These are phyloP conservation scores for Bergia sp. DNA, from an alignment of 92 coral and sea anemone genomes.

Conservation along the genomic window DNA sequence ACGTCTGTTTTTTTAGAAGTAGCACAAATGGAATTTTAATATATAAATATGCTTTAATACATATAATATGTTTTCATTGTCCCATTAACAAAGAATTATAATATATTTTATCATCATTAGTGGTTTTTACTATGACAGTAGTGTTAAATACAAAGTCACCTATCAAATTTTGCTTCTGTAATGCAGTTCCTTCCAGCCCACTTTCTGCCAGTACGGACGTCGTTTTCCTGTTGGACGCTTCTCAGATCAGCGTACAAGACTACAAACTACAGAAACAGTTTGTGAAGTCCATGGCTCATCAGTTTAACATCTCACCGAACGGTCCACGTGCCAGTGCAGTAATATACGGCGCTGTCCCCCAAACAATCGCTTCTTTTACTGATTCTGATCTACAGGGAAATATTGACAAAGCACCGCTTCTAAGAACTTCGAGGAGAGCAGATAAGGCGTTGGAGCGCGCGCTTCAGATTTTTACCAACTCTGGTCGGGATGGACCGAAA, in stretches of 20 bases:
- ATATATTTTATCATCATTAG: too few species aligned
- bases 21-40: too few species aligned
- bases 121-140: not conserved
- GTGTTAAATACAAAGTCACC: not conserved
- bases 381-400: constrained; percentile 22
- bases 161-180: not conserved
- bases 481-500: constrained; percentile 15
- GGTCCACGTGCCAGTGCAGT: constrained; percentile 48
- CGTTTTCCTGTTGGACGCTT: constrained; percentile 32
- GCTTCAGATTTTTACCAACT: not conserved
- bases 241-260: constrained; percentile 4
- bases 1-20: too few species aligned
- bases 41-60: too few species aligned
- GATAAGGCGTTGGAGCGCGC: constrained; percentile 40
- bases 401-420: constrained; percentile 15
- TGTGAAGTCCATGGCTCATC: constrained; percentile 25
- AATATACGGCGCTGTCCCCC: constrained; percentile 27
- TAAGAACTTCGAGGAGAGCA: constrained; percentile 40
- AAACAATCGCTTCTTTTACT: constrained; percentile 16
- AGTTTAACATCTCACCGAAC: constrained; percentile 18
- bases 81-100: too few species aligned
- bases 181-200: constrained; percentile 41
- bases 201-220: constrained; percentile 29
- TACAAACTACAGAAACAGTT: constrained; percentile 23
- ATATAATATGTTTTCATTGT: too few species aligned